A percentile compares a stretch with the other conserved stretches of the same genome.
Conservation (phyloP, 2,797 vertebrate species). For the Pelobates cultripes region DNA sequence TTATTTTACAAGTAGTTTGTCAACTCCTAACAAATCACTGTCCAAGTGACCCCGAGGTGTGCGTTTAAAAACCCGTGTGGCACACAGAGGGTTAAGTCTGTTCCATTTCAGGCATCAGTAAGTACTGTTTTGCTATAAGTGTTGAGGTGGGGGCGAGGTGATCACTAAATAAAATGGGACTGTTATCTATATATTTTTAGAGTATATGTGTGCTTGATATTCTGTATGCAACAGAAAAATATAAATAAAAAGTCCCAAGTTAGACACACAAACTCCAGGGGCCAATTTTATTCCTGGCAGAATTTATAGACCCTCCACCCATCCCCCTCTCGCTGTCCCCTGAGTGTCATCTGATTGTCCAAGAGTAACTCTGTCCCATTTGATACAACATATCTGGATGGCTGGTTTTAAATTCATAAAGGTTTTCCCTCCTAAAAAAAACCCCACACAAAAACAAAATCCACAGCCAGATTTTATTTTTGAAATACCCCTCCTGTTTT, state of each 20-base stretch:
- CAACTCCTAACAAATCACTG: too few species aligned
- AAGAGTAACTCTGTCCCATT: neutral
- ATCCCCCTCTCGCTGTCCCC: neutral
- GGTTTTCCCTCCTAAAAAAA: too few species aligned
- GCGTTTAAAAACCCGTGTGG: neutral
- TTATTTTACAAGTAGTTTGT: too few species aligned
- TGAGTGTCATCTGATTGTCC: neutral
- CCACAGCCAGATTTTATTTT: neutral
- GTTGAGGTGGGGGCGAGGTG: neutral
- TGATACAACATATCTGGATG: neutral
- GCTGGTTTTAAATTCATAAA: too few species aligned
- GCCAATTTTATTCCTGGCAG: neutral
- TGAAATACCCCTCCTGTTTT: conserved; percentile 9
- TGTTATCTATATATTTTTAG: neutral
- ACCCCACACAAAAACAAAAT: too few species aligned
- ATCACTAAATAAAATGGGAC: neutral
- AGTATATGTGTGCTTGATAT: neutral
- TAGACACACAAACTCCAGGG: neutral
- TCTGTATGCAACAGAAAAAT: neutral
- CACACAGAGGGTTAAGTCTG: conserved; percentile 63
- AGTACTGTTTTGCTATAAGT: conserved; percentile 21
- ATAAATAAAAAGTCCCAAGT: neutral
- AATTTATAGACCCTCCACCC: neutral
- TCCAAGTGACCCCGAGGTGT: too few species aligned
- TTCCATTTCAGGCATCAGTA: conserved; percentile 76